Evolutionary conservation across 2,888 invertebrate genomes (phyloP).

Genomic region (Drosophila kambysellisi): DNA sequence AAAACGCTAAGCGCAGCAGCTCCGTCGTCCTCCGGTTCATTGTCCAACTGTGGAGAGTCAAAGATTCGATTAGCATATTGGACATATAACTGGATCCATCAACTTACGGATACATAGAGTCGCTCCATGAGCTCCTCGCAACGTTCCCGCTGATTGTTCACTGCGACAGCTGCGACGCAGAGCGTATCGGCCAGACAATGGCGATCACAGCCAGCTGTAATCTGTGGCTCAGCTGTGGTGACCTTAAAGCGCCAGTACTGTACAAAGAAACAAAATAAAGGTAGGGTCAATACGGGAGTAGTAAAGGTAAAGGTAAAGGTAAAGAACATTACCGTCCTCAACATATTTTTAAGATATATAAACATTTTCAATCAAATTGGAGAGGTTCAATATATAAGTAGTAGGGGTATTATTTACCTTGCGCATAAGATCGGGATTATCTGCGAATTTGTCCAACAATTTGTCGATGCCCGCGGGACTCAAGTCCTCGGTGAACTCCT

Average conservation of each 20-base stretch:
- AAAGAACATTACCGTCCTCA: not conserved
- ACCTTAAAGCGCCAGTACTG: conserved; percentile 74
- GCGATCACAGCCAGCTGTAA: conserved; percentile 74
- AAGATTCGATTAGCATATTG: not conserved
- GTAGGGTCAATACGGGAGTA: not conserved
- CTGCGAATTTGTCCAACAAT: conserved; percentile 87
- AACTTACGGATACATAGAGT: conserved; percentile 70
- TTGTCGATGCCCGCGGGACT: conserved; percentile 87
- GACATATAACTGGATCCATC: not conserved
- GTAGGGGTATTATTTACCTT: conserved; percentile 55
- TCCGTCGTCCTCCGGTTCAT: conserved; percentile 39
- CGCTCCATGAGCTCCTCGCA: conserved; percentile 70
- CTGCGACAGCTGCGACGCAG: conserved; percentile 75
- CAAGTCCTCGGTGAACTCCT: conserved; percentile 89
- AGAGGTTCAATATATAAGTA: not conserved
- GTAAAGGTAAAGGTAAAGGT: not conserved
- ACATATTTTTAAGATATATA: not conserved
- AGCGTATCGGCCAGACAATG: conserved; percentile 70
- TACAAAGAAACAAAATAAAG: not conserved
- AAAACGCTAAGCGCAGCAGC: conserved; percentile 54
- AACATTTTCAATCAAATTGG: no score
- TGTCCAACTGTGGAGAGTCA: conserved; percentile 56
- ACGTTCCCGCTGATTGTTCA: conserved; percentile 66
- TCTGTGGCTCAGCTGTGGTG: conserved; percentile 74
- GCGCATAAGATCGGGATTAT: conserved; percentile 67